A percentile compares a stretch with the other conserved stretches of the same genome.
Conservation (phyloP, 2,888 invertebrate genomes). For the Tanypteryx hageni region DNA sequence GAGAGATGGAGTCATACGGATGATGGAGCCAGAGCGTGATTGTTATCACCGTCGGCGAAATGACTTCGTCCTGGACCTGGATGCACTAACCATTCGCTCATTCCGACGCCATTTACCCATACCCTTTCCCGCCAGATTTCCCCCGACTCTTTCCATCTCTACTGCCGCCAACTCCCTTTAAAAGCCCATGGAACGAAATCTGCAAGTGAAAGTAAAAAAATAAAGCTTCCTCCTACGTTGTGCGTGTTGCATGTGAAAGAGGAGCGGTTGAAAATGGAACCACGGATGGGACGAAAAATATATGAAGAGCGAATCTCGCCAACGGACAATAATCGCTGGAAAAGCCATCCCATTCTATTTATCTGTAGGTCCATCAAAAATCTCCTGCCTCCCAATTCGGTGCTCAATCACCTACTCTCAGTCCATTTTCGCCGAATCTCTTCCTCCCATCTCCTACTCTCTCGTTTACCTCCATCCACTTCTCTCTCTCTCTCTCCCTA, state of each 20-base stretch:
- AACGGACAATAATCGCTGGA: constrained; percentile 3
- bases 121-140: not conserved
- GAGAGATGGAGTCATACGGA: constrained; percentile 43
- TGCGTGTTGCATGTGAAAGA: not conserved
- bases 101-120: constrained; percentile 22
- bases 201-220: constrained; percentile 3
- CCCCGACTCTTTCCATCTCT: not conserved
- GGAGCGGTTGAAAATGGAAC: not conserved
- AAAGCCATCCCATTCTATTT: constrained; percentile 26
- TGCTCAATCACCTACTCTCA: not conserved
- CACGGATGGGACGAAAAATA: not conserved
- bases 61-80: constrained; percentile 13
- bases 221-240: not conserved
- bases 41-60: constrained; percentile 43
- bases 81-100: constrained; percentile 45
- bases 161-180: not conserved
- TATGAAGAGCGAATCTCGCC: constrained; percentile 2
- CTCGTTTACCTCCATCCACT: no score
- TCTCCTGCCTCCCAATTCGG: not conserved
- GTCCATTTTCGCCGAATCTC: no score
- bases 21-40: constrained; percentile 29
- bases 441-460: no score
- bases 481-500: not conserved
- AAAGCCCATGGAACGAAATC: not conserved
- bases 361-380: not conserved